These are phyloP conservation scores for Cecropterus lyciades DNA, from an alignment of 1,140 invertebrate species.

Conservation along the genomic window DNA sequence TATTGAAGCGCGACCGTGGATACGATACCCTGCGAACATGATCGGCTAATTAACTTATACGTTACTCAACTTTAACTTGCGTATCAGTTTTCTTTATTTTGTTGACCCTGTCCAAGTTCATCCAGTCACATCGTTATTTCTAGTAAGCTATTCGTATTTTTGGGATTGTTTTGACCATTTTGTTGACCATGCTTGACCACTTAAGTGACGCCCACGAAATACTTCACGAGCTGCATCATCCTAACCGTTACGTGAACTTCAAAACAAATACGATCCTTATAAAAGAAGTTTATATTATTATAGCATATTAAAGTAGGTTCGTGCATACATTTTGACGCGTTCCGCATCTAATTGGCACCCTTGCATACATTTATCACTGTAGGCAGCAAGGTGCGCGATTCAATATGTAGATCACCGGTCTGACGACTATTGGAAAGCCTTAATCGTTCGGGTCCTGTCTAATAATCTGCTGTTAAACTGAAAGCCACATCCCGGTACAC, in stretches of 20 bases:
- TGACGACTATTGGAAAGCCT: constrained; percentile 59
- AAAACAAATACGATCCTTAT: constrained; percentile 55
- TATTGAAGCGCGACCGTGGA: constrained; percentile 70
- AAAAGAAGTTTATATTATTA: constrained; percentile 40
- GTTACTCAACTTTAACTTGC: constrained; percentile 23
- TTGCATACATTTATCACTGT: constrained; percentile 65
- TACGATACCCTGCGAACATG: constrained; percentile 60
- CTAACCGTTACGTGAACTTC: constrained; percentile 59
- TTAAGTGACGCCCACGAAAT: constrained; percentile 44
- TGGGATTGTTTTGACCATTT: neutral
- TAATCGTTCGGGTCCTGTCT: constrained; percentile 56
- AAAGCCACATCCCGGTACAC: constrained; percentile 64
- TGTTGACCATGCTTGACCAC: neutral
- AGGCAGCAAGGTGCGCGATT: constrained; percentile 46
- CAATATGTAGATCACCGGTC: constrained; percentile 53
- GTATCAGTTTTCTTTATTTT: constrained; percentile 20
- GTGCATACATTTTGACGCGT: constrained; percentile 51
- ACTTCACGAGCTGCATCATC: constrained; percentile 52
- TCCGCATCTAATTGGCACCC: constrained; percentile 71
- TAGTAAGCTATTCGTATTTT: neutral
- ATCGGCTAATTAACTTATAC: constrained; percentile 46
- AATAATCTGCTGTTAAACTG: constrained; percentile 65
- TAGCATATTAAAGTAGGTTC: constrained; percentile 47
- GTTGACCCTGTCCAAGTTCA: neutral
- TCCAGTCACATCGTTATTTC: constrained; percentile 18